Evolutionary conservation across 2,888 invertebrate genomes (phyloP), one percentile per base, ranked within the genome.

Genomic region (Mechanitis messenoides): DNA sequence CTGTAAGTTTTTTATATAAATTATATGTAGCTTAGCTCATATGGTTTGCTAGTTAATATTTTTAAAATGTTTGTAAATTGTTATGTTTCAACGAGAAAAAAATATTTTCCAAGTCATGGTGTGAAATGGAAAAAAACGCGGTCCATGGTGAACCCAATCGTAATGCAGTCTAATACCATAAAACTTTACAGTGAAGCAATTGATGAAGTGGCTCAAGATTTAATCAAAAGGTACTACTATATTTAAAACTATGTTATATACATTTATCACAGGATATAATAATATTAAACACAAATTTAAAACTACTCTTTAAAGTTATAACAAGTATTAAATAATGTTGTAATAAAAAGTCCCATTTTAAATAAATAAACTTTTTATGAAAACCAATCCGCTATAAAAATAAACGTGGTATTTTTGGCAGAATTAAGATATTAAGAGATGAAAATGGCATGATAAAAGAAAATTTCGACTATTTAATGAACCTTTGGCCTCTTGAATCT

Each of bases 41-140:
- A 42, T 9, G 42, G 42, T 42, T 42, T 0, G 1, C 9, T 9
- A 9, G 42, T 42, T 42, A 42, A 42, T 42, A 42, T 42, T 9
- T 42, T 7, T 42, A 42, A 42, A 9, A 42, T 20, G 20, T 20
- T 20, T 20, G 20, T 20, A 20, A 42, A 9, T 1, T 42, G 1
- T 3, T 42, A 9, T 35, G 6, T 3, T 35, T 35, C 35, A 6
- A 42, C 6, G 3, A 42, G 1, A 42, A 9, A 1, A 3, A 9
- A 42, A 42, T 42, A 11, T 42, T 9, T 31, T 57, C 47, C 11
- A 7, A 96, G 95, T 5, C 94, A 95, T 72, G 95, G 95, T 0
- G 93, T 95, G 68, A 91, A 92, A 60, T 96, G 96, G 96, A 93
- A 93, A 78, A 85, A 92, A 63, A 92, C 95, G 66, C 91, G 96